These are phyloP conservation scores for Eleutherodactylus coqui DNA, from an alignment of 2,797 vertebrate species.

Conservation along the genomic window DNA sequence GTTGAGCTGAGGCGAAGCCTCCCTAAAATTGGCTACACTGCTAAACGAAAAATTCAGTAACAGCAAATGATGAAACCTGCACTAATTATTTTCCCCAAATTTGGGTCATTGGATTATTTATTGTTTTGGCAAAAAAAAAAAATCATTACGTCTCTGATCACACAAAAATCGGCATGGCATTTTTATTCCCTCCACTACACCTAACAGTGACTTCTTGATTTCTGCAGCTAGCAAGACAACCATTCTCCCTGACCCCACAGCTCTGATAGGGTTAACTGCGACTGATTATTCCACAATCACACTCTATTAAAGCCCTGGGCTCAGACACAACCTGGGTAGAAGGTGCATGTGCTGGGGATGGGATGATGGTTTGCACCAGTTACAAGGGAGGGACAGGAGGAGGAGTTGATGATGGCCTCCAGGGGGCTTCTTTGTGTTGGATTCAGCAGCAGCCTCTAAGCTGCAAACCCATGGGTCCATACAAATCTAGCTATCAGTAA, in stretches of 20 bases:
- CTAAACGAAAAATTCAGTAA: too few species aligned
- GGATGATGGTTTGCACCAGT: constrained; percentile 59
- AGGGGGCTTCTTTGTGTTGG: constrained; percentile 62
- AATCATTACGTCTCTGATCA: not conserved
- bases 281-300: not conserved
- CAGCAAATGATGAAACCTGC: not conserved
- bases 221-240: not conserved
- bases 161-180: not conserved
- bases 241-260: not conserved
- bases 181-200: not conserved
- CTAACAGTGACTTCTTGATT: not conserved
- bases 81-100: not conserved
- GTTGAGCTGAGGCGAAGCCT: too few species aligned
- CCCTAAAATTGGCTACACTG: too few species aligned
- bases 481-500: constrained; percentile 45
- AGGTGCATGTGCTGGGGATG: constrained; percentile 49
- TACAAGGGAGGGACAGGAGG: constrained; percentile 51
- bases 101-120: not conserved
- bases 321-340: constrained; percentile 14
- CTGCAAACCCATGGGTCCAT: constrained; percentile 60
- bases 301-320: not conserved
- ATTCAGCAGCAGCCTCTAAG: constrained; percentile 60
- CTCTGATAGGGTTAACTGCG: not conserved
- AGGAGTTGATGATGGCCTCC: constrained; percentile 46
- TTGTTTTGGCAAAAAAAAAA: not conserved